A percentile compares a stretch with the other conserved stretches of the same genome.
Conservation (phyloP, 2,888 invertebrate species). For the Campoletis raptor region DNA sequence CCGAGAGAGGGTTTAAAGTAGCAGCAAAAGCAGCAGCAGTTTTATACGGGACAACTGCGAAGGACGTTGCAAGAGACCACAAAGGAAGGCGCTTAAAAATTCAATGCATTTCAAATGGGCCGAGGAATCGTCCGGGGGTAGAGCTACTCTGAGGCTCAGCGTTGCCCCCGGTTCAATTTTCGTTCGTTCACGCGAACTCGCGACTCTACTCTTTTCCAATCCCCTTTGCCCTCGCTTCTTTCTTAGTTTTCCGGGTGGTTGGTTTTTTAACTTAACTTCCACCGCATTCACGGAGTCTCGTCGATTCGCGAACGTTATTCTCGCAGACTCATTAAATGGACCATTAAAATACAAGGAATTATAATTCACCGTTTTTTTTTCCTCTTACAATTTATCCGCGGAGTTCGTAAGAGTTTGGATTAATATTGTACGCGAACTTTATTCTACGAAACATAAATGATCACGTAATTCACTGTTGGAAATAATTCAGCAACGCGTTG, state of each 20-base stretch:
- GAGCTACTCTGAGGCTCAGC: conserved; percentile 72
- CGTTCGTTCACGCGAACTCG: conserved; percentile 68
- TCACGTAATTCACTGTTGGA: not conserved
- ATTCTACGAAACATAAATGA: no score
- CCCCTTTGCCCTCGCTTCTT: conserved; percentile 23
- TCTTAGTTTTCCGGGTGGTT: conserved; percentile 23
- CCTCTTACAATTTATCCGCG: not conserved
- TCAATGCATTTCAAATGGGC: conserved; percentile 84
- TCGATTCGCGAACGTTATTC: conserved; percentile 11
- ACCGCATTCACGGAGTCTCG: conserved; percentile 1
- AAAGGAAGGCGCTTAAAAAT: conserved; percentile 83
- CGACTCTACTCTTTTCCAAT: conserved; percentile 51
- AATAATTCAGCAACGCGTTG: not conserved
- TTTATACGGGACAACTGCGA: conserved; percentile 59
- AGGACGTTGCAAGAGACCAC: conserved; percentile 68
- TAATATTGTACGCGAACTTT: not conserved
- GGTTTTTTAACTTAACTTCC: conserved; percentile 14
- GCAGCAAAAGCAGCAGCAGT: conserved; percentile 53
- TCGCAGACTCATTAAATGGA: conserved; percentile 1
- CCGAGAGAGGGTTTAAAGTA: conserved; percentile 60
- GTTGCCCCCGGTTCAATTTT: conserved; percentile 76
- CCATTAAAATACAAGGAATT: conserved; percentile 19
- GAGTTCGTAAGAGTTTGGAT: not conserved
- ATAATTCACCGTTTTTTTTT: not conserved
- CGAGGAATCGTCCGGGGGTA: conserved; percentile 76